These are phyloP conservation scores for Leptothorax acervorum DNA, from an alignment of 2,888 invertebrate genomes.

Conservation along the genomic window DNA sequence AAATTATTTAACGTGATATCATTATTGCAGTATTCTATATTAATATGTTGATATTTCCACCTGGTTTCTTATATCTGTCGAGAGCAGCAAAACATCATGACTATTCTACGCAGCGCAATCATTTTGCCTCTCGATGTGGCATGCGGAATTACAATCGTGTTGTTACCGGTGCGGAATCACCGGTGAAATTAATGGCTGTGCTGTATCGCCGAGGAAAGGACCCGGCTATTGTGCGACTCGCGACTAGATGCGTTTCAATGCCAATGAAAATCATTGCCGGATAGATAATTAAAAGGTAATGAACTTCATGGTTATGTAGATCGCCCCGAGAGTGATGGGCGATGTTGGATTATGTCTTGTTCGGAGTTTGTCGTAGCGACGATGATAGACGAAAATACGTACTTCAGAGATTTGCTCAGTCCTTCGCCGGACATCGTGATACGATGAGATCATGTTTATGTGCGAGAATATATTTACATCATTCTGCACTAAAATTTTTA, in stretches of 20 bases:
- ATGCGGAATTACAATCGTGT: slow-evolving; percentile 65
- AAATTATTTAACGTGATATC: neutral
- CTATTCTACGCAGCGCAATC: slow-evolving; percentile 51
- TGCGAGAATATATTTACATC: neutral
- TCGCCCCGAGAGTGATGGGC: slow-evolving; percentile 68
- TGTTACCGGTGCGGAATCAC: slow-evolving; percentile 63
- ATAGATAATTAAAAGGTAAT: slow-evolving; percentile 76
- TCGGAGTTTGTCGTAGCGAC: slow-evolving; percentile 4
- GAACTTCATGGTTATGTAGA: slow-evolving; percentile 74
- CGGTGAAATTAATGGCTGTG: slow-evolving; percentile 72
- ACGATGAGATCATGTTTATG: slow-evolving; percentile 2
- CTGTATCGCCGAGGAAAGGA: slow-evolving; percentile 69
- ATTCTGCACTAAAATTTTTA: neutral
- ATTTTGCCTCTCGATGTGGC: slow-evolving; percentile 53
- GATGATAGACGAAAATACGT: neutral
- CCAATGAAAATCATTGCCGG: slow-evolving; percentile 74
- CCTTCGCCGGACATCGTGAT: neutral
- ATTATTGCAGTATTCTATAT: neutral
- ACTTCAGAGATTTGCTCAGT: slow-evolving; percentile 7
- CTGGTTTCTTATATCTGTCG: neutral
- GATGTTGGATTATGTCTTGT: neutral
- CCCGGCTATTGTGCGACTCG: slow-evolving; percentile 66
- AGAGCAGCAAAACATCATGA: neutral
- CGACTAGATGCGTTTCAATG: slow-evolving; percentile 70
- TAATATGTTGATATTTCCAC: neutral